A percentile compares a stretch with the other conserved stretches of the same genome.
phyloP scores from a whole-genome alignment of 2,113 vertebrate genomes.

The Heptranchias perlo region DNA sequence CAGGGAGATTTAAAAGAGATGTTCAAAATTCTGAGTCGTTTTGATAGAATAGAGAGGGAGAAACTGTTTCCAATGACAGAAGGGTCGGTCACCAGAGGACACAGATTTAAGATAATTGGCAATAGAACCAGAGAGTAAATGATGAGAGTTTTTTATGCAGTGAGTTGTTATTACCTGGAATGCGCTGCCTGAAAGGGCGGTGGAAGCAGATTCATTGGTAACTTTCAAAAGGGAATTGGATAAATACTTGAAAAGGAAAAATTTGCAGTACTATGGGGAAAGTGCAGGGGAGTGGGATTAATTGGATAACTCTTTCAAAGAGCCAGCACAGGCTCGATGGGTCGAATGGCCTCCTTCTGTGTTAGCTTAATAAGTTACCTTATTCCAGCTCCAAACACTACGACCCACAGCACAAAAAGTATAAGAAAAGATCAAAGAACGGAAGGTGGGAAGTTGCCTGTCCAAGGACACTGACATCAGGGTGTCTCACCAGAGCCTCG shows the following conservation, averaged over 20 bases:
- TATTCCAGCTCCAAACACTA: not conserved
- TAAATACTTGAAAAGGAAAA: not conserved
- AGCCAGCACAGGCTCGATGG: not conserved
- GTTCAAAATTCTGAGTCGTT: not conserved
- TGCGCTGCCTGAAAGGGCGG: not conserved
- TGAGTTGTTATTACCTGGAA: not conserved
- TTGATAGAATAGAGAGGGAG: not conserved
- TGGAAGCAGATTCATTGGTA: not conserved
- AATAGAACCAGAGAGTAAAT: not conserved
- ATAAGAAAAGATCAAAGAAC: not conserved
- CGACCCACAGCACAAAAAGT: not conserved
- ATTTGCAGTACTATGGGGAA: not conserved
- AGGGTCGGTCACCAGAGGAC: not conserved
- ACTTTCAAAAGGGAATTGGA: not conserved
- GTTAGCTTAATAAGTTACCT: not conserved
- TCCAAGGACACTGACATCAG: not conserved
- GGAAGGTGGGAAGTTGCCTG: not conserved
- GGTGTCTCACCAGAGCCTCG: not conserved
- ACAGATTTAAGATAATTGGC: not conserved
- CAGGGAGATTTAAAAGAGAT: not conserved
- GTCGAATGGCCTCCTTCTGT: not conserved
- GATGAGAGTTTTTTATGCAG: no score
- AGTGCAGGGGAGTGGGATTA: not conserved
- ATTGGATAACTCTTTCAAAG: not conserved
- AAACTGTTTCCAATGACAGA: not conserved